Conservation (phyloP, 2,113 vertebrate species). For the Sander vitreus region DNA sequence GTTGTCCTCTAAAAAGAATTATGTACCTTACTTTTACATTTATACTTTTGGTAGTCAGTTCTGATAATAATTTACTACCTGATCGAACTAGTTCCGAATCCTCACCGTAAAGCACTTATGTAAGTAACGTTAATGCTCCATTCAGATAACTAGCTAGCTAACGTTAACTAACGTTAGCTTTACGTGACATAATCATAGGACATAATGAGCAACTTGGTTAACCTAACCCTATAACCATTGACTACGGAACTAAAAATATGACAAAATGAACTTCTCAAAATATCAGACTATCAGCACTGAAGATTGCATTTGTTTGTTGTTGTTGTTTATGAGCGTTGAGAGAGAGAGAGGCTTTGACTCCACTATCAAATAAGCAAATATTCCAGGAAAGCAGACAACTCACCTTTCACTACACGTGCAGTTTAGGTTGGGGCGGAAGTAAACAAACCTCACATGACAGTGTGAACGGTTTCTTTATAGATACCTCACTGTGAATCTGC, state of each 20-base stretch:
- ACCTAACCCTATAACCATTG: too few species aligned
- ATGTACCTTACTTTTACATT: not conserved
- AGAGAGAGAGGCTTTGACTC: too few species aligned
- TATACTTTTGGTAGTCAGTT: not conserved
- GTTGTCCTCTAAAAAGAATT: not conserved
- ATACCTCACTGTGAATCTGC: constrained; percentile 22
- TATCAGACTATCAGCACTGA: not conserved
- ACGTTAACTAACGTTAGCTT: too few species aligned
- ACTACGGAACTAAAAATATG: not conserved
- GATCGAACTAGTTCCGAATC: not conserved
- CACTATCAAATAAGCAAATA: not conserved
- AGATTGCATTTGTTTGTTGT: not conserved
- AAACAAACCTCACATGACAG: constrained; percentile 86
- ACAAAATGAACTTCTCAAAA: not conserved
- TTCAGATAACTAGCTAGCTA: not conserved
- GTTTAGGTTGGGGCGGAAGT: constrained; percentile 55
- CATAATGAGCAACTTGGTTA: not conserved
- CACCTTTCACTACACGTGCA: constrained; percentile 69
- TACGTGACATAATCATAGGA: too few species aligned
- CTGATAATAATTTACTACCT: too few species aligned
- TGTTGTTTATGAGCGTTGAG: too few species aligned
- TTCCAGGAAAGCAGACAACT: constrained; percentile 16
- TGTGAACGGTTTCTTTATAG: not conserved
- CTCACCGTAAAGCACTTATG: too few species aligned
- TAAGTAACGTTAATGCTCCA: not conserved